A percentile compares a stretch with the other conserved stretches of the same genome.
These are phyloP conservation scores for Drosophila suboccidentalis DNA, from an alignment of 2,888 invertebrate species.

Conservation along the genomic window DNA sequence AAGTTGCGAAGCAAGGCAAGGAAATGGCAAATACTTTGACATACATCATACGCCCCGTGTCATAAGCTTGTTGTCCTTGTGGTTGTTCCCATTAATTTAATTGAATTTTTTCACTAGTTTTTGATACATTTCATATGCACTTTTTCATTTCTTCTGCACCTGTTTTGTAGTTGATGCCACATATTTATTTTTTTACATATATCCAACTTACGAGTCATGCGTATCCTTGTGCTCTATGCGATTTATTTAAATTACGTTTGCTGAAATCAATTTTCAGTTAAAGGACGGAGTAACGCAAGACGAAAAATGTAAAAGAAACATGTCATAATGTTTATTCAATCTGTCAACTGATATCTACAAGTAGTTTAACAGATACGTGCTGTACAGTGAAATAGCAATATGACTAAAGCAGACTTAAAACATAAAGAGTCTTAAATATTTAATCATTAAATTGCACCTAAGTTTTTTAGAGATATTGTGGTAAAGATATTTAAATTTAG, in stretches of 20 bases:
- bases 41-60: slow-evolving; percentile 52
- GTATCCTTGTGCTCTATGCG: neutral
- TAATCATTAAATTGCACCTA: neutral
- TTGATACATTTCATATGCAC: neutral
- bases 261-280: slow-evolving; percentile 37
- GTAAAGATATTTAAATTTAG: neutral
- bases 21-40: slow-evolving; percentile 37
- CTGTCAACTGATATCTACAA: neutral
- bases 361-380: neutral
- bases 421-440: neutral
- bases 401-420: neutral
- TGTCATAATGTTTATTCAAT: slow-evolving; percentile 33
- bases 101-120: slow-evolving; percentile 39
- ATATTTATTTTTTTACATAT: slow-evolving; percentile 30
- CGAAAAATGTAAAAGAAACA: slow-evolving; percentile 2
- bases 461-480: neutral
- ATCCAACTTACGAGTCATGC: neutral
- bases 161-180: slow-evolving; percentile 9
- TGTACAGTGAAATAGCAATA: neutral
- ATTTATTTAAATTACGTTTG: slow-evolving; percentile 39
- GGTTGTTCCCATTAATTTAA: slow-evolving; percentile 51
- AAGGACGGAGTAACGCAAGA: slow-evolving; percentile 5
- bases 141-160: slow-evolving; percentile 8
- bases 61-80: slow-evolving; percentile 18
- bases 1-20: neutral